Base-by-base conservation (phyloP, 2,888 invertebrate species). In the Sarcophaga caerulescens region DNA sequence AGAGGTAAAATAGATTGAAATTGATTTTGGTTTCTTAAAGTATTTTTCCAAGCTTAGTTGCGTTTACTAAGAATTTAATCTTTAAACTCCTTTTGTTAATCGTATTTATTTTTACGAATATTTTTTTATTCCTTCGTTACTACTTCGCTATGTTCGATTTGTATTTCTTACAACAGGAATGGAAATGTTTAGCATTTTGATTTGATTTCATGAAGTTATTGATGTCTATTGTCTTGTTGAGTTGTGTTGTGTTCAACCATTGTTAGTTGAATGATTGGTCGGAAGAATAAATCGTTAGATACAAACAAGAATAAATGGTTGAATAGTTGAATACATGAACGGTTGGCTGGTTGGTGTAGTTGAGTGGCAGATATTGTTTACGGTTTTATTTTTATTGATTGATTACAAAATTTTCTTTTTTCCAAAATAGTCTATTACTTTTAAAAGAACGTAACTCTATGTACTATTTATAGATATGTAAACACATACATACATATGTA, bases 311-410 rank as follows among this genome's bases (percentile, higher is more conserved):
- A 47, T 14, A 14, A 47, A 4, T 47, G 11, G 47, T 14, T 2
- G 14, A 8, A 1, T 8, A 14, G 14, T 14, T 14, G 47, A 47
- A 47, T 47, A 47, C 11, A 47, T 47, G 47, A 47, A 14, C n/a
- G n/a, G n/a, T n/a, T 47, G 11, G 1, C 47, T 52, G 17, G 14
- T 14, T 14, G 17, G 14, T 17, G 3, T 25, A 17, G 12, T 69
- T 35, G 59, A 11, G 12, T 44, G 12, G 45, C 23, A 68, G 35
- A 73, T 57, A 57, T 65, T 78, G 74, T 85, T 74, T 78, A 74
- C 57, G 71, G 71, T 77, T 81, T 78, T 75, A 74, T 21, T 78
- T 65, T 66, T 79, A 71, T 85, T 85, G 81, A 85, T 85, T 81
- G 78, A 78, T 85, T 78, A 60, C 59, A 65, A 69, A 65, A 57